Conservation (phyloP, 2,113 vertebrate genomes). For the Takifugu bimaculatus region DNA sequence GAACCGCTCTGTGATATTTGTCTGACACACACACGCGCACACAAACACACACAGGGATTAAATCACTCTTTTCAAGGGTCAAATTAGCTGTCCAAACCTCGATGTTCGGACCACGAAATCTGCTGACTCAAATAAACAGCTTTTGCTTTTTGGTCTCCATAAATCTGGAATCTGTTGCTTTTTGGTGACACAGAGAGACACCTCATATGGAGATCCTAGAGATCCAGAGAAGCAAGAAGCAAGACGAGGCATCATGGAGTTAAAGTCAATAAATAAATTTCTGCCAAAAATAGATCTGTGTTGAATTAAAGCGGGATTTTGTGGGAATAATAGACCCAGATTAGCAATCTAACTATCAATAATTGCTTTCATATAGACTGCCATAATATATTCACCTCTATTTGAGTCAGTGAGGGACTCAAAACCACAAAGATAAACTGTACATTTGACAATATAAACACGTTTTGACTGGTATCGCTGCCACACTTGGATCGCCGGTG, state of each 20-base stretch:
- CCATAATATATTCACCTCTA: too few species aligned
- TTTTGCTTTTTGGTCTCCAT: slow-evolving; percentile 30
- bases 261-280: neutral
- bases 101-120: slow-evolving; percentile 30
- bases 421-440: slow-evolving; percentile 1
- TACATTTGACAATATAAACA: slow-evolving; percentile 1
- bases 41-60: slow-evolving; percentile 10
- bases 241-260: neutral
- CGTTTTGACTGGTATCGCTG: slow-evolving; percentile 21
- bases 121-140: slow-evolving; percentile 37
- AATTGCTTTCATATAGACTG: too few species aligned
- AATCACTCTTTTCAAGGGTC: slow-evolving; percentile 32
- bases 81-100: slow-evolving; percentile 26
- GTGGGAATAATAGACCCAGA: too few species aligned
- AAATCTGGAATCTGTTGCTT: slow-evolving; percentile 13
- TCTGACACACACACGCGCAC: slow-evolving; percentile 20
- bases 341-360: too few species aligned
- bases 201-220: neutral
- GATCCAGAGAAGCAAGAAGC: too few species aligned
- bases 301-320: too few species aligned
- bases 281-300: neutral
- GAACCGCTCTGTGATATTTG: slow-evolving; percentile 30
- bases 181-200: neutral
- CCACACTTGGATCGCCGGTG: slow-evolving; percentile 22
- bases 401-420: neutral